phyloP scores from a whole-genome alignment of 2,888 invertebrate genomes.

The Seira ritae region DNA sequence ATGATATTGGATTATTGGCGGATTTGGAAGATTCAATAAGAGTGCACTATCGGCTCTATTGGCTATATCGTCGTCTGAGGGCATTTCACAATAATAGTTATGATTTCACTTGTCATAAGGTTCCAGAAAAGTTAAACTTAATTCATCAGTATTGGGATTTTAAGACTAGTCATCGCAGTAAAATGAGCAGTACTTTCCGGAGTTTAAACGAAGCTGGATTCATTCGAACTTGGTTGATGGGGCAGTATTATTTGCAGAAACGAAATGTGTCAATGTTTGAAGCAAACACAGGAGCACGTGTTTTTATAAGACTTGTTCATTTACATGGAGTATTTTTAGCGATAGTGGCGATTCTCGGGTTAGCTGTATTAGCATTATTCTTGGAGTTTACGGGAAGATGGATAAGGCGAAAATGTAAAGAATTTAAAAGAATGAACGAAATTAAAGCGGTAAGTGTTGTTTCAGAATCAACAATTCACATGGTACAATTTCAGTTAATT shows the following conservation, averaged over 20 bases:
- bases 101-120: background rate
- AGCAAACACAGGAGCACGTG: background rate
- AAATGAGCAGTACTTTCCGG: background rate
- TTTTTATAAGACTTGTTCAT: background rate
- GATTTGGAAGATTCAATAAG: background rate
- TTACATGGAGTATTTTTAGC: too few relatives aligned
- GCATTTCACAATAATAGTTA: background rate
- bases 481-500: too few relatives aligned
- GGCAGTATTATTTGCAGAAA: conserved; percentile 16
- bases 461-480: too few relatives aligned
- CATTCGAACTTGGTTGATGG: background rate
- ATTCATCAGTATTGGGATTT: conserved; percentile 28
- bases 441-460: too few relatives aligned
- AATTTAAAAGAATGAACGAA: too few relatives aligned
- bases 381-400: too few relatives aligned
- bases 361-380: too few relatives aligned
- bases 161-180: conserved; percentile 25
- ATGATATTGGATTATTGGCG: background rate
- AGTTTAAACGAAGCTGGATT: conserved; percentile 14
- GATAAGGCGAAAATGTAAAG: too few relatives aligned
- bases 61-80: background rate
- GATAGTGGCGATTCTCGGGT: too few relatives aligned
- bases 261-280: background rate
- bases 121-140: conserved; percentile 20
- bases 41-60: background rate